phyloP scores from a whole-genome alignment of 2,113 vertebrate genomes.

The Crotalus tigris region DNA sequence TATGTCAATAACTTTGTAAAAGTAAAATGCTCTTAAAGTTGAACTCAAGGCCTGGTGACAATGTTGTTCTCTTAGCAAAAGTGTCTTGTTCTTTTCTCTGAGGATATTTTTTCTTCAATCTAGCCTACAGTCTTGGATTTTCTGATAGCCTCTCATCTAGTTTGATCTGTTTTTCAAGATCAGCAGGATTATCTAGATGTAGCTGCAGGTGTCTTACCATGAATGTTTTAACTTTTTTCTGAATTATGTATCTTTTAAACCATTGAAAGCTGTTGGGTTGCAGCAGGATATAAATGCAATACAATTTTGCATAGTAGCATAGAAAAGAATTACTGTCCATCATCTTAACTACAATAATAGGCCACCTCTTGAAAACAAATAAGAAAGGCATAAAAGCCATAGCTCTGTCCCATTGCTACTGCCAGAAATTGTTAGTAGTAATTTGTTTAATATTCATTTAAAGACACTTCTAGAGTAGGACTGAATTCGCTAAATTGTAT shows the following conservation, averaged over 20 bases:
- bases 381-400: neutral
- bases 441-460: neutral
- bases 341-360: neutral
- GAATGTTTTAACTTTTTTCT: neutral
- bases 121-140: neutral
- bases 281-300: neutral
- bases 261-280: neutral
- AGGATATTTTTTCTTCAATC: neutral
- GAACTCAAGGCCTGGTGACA: neutral
- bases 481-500: neutral
- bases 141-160: neutral
- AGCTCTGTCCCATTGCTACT: neutral
- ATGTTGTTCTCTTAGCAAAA: neutral
- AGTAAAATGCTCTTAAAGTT: neutral
- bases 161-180: neutral
- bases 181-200: neutral
- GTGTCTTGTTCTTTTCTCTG: neutral
- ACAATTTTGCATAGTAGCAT: neutral
- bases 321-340: neutral
- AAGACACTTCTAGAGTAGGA: neutral
- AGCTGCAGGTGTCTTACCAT: neutral
- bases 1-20: neutral
- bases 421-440: neutral
- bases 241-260: neutral
- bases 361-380: neutral